phyloP scores from a whole-genome alignment of 2,797 vertebrate genomes.

The Apodemus agrarius region DNA sequence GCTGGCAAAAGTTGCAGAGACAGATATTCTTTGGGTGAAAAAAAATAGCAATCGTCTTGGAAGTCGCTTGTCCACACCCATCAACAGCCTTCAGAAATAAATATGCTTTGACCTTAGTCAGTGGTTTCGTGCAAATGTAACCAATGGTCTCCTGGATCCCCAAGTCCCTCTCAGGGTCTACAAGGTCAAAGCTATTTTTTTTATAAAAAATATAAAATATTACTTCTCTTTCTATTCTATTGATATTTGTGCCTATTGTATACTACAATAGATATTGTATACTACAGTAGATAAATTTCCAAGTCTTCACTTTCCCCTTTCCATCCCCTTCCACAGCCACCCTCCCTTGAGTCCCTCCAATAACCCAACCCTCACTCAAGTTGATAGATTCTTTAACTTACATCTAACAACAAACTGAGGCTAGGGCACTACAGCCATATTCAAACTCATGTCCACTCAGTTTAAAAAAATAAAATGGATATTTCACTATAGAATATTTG shows the following conservation, averaged over 20 bases:
- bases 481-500: not conserved
- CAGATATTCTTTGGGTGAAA: not conserved
- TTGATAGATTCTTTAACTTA: not conserved
- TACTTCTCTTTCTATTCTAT: constrained; percentile 14
- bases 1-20: not conserved
- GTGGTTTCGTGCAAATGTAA: not conserved
- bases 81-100: constrained; percentile 44
- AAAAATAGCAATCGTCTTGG: constrained; percentile 15
- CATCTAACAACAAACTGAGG: not conserved
- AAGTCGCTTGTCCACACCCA: not conserved
- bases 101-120: constrained; percentile 2
- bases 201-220: constrained; percentile 37
- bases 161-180: not conserved
- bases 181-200: constrained; percentile 19
- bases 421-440: not conserved
- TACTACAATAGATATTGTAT: not conserved
- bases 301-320: not conserved
- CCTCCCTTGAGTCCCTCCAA: not conserved
- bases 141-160: not conserved
- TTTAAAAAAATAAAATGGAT: not conserved
- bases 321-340: not conserved
- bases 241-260: not conserved
- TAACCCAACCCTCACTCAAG: not conserved
- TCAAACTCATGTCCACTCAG: not conserved
- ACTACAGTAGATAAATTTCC: not conserved